These are phyloP conservation scores for Physella acuta DNA, from an alignment of 1,140 invertebrate species.

Conservation along the genomic window DNA sequence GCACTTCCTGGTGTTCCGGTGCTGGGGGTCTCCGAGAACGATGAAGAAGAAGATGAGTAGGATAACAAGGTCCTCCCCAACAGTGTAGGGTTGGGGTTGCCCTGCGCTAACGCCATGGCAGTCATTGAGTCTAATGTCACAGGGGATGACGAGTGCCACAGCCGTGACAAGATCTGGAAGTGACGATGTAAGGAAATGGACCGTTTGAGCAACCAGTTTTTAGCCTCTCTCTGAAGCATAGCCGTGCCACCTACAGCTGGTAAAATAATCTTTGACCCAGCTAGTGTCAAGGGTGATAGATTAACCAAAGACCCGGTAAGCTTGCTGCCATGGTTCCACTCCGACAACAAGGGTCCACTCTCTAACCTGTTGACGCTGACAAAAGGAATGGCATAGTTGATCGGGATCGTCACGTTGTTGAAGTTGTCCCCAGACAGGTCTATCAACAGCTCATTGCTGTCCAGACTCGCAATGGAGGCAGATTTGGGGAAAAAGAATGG, in stretches of 20 bases:
- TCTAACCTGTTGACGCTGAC: not conserved
- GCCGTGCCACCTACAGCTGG: slow-evolving; percentile 22
- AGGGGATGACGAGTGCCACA: slow-evolving; percentile 13
- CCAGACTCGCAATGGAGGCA: slow-evolving; percentile 12
- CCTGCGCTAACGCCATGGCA: slow-evolving; percentile 23
- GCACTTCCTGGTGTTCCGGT: slow-evolving; percentile 14
- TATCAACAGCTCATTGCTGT: slow-evolving; percentile 21
- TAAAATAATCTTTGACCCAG: slow-evolving; percentile 27
- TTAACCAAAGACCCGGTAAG: slow-evolving; percentile 2
- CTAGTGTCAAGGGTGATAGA: slow-evolving; percentile 18
- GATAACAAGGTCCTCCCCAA: not conserved
- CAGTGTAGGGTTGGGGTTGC: slow-evolving; percentile 16
- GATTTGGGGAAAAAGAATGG: slow-evolving; percentile 19
- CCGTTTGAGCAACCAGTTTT: slow-evolving; percentile 22
- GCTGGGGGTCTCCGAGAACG: slow-evolving; percentile 9
- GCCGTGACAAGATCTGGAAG: slow-evolving; percentile 14
- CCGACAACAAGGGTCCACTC: slow-evolving; percentile 13
- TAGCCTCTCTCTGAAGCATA: slow-evolving; percentile 9
- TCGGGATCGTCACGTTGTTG: slow-evolving; percentile 25
- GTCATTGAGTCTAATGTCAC: slow-evolving; percentile 23
- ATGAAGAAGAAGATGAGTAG: slow-evolving; percentile 15
- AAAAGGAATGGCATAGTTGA: slow-evolving; percentile 19
- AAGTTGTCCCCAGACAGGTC: slow-evolving; percentile 25
- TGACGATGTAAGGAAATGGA: slow-evolving; percentile 16
- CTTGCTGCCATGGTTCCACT: slow-evolving; percentile 25